Evolutionary conservation across 2,888 invertebrate species (phyloP).

Genomic region (Laspeyria flexula): DNA sequence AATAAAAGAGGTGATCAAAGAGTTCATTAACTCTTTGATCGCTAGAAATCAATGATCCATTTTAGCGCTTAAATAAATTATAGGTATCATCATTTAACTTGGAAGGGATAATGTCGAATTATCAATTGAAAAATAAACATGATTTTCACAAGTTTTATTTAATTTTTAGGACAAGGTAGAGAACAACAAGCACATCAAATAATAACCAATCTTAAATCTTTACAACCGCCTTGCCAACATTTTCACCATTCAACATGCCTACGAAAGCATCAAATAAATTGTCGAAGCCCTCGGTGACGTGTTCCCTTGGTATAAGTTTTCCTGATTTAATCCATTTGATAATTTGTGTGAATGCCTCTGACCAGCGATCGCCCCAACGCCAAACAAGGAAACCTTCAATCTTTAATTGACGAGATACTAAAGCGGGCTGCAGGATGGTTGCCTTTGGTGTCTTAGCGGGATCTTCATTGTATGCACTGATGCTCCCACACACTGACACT

Average conservation of each 20-base stretch:
- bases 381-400: slow-evolving; percentile 87
- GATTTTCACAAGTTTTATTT: background rate
- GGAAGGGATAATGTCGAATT: too few species aligned
- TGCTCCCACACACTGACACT: slow-evolving; percentile 81
- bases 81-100: too few species aligned
- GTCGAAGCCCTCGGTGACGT: slow-evolving; percentile 88
- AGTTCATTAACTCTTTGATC: too few species aligned
- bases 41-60: too few species aligned
- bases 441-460: slow-evolving; percentile 56
- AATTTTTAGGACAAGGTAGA: too few species aligned
- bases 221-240: slow-evolving; percentile 46
- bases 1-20: too few species aligned
- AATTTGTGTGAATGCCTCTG: slow-evolving; percentile 85
- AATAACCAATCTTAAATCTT: slow-evolving; percentile 2
- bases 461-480: slow-evolving; percentile 68
- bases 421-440: slow-evolving; percentile 79
- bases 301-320: slow-evolving; percentile 88
- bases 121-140: too few species aligned
- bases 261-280: slow-evolving; percentile 88
- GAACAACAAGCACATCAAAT: background rate
- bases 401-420: slow-evolving; percentile 86
- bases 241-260: slow-evolving; percentile 85
- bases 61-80: too few species aligned
- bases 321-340: slow-evolving; percentile 87
- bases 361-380: slow-evolving; percentile 83